phyloP scores from a whole-genome alignment of 2,888 invertebrate species.

The Stegophylla sp. region DNA sequence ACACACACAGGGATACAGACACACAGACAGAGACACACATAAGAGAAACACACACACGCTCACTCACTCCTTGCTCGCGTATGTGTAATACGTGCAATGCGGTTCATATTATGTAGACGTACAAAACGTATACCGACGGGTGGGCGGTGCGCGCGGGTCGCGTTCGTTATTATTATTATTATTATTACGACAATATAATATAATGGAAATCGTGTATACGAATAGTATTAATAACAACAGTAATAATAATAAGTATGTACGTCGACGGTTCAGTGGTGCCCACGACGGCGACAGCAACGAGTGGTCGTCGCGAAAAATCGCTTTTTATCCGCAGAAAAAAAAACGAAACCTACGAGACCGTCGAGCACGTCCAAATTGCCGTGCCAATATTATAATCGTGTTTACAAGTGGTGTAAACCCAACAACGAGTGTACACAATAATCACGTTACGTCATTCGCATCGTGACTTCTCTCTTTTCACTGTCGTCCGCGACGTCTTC shows the following conservation, averaged over 20 bases:
- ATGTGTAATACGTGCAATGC: not conserved
- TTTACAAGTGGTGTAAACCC: not conserved
- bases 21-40: not conserved
- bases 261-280: not conserved
- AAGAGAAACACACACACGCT: too few relatives aligned
- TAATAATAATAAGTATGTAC: not conserved
- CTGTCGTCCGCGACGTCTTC: not conserved
- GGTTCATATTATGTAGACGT: not conserved
- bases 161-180: too few relatives aligned
- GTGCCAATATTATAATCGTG: not conserved
- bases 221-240: not conserved
- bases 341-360: constrained; percentile 3
- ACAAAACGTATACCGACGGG: not conserved
- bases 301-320: constrained; percentile 19
- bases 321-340: constrained; percentile 6
- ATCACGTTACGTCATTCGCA: not conserved
- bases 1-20: too few relatives aligned
- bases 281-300: not conserved
- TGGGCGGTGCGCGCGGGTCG: not conserved
- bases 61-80: too few relatives aligned
- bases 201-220: constrained; percentile 9
- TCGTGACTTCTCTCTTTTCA: constrained; percentile 29
- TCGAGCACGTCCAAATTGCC: constrained; percentile 2
- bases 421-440: not conserved
- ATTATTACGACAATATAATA: constrained; percentile 18